These are phyloP conservation scores for Philypnodon macrostomus DNA, from an alignment of 2,797 vertebrate genomes.

Conservation along the genomic window DNA sequence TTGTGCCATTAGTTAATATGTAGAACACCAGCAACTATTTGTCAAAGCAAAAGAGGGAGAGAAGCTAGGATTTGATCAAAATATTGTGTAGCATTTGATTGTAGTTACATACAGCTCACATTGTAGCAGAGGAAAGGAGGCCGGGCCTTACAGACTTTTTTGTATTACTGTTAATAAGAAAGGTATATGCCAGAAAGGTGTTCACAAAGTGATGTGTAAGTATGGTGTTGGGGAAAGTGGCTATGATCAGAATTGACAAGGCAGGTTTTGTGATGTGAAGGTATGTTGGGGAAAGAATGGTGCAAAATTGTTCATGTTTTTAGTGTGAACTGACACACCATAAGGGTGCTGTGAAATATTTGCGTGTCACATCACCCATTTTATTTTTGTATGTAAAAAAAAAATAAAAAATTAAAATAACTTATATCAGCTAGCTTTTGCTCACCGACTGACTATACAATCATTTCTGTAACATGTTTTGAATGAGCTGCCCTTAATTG, in stretches of 20 bases:
- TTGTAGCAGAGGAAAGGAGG: conserved; percentile 61
- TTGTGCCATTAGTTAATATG: conserved; percentile 52
- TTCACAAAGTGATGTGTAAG: conserved; percentile 7
- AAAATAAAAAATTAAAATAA: conserved; percentile 48
- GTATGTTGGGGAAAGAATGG: conserved; percentile 18
- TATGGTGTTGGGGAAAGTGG: background rate
- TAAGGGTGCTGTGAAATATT: conserved; percentile 41
- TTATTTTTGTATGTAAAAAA: conserved; percentile 70
- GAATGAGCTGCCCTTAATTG: conserved; percentile 66
- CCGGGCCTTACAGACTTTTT: conserved; percentile 67
- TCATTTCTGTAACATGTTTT: conserved; percentile 60
- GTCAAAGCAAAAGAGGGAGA: conserved; percentile 40
- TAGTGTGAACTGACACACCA: conserved; percentile 40
- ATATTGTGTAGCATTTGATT: conserved; percentile 34
- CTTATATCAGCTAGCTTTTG: conserved; percentile 52
- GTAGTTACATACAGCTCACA: conserved; percentile 28
- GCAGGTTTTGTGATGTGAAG: conserved; percentile 30
- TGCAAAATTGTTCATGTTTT: conserved; percentile 27
- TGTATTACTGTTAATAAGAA: conserved; percentile 12
- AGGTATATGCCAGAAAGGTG: conserved; percentile 7
- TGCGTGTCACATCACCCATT: conserved; percentile 47
- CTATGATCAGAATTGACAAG: conserved; percentile 1
- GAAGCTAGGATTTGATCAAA: conserved; percentile 18
- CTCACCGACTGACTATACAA: conserved; percentile 39
- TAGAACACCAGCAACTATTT: conserved; percentile 26